Evolutionary conservation across 1,140 invertebrate genomes (phyloP), one percentile per base, ranked within the genome.

Genomic region (Drosophila varians): DNA sequence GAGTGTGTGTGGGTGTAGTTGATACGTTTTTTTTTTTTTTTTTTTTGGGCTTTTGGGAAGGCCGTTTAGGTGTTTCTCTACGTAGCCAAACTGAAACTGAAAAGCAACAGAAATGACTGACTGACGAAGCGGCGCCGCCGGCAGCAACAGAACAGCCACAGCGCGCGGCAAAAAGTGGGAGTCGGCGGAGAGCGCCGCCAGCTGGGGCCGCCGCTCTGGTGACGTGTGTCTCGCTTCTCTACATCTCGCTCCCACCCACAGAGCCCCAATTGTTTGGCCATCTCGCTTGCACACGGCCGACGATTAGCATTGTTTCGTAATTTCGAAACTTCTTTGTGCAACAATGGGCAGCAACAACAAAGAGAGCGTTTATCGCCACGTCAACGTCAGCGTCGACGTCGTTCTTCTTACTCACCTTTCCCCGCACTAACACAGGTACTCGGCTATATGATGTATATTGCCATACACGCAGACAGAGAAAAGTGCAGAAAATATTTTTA

Each of bases 21-120:
- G n/a, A n/a, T n/a, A n/a, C n/a, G n/a, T n/a, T n/a, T n/a, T n/a
- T n/a, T n/a, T 60, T 71, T 36, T 49, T 60, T 46, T 28, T 53
- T n/a, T n/a, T 62, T 60, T 70, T 51, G n/a, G n/a, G n/a, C n/a
- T 74, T 74, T 53, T 60, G 68, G 52, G 56, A 70, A 75, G 74
- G 64, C 65, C 66, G 66, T 48, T 46, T 38, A 38, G 36, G 36
- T 70, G 46, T 49, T n/a, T 71, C 40, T 70, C 31, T 70, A 68
- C 49, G 66, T 69, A 56, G 76, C 65, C 65, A 62, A 71, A 66
- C 71, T 69, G 62, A 77, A 74, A 80, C 78, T 83, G 74, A 84
- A 80, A 73, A 73, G 77, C 73, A 86, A 77, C 69, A 77, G 65
- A 65, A 68, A 74, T 53, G 60, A 84, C 70, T 88, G 80, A 80